Evolutionary conservation across 2,797 vertebrate genomes (phyloP).

Genomic region (Karalla daura): DNA sequence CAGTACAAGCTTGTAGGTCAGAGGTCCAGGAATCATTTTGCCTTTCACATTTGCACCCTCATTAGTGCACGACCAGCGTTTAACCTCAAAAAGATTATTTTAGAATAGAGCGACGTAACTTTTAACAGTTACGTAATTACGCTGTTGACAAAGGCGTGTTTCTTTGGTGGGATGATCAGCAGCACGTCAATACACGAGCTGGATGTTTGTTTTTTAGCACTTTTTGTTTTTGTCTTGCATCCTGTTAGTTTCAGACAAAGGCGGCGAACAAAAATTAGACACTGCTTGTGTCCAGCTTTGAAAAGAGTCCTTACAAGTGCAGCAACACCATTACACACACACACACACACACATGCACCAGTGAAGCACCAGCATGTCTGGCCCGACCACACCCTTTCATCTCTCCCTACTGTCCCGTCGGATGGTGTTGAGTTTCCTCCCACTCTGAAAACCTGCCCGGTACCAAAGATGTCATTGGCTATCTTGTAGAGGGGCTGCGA

Average conservation of each 20-base stretch:
- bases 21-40: slow-evolving; percentile 19
- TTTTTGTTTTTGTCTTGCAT: no score
- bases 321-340: slow-evolving; percentile 13
- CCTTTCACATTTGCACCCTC: slow-evolving; percentile 4
- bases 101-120: no score
- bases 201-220: neutral
- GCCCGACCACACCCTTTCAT: slow-evolving; percentile 72
- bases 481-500: slow-evolving; percentile 63
- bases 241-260: no score
- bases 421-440: slow-evolving; percentile 77
- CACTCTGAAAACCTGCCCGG: slow-evolving; percentile 72
- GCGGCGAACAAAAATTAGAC: neutral
- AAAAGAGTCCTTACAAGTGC: slow-evolving; percentile 34
- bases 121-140: no score
- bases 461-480: slow-evolving; percentile 77
- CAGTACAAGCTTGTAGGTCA: slow-evolving; percentile 39
- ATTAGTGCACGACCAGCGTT: neutral
- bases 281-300: slow-evolving; percentile 37
- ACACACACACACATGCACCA: slow-evolving; percentile 28
- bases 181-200: neutral
- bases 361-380: slow-evolving; percentile 73
- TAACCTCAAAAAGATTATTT: neutral
- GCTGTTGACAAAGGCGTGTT: no score
- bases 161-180: neutral
- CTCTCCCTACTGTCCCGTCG: slow-evolving; percentile 58